Conservation (phyloP, 1,140 invertebrate genomes). For the Penaeus japonicus region DNA sequence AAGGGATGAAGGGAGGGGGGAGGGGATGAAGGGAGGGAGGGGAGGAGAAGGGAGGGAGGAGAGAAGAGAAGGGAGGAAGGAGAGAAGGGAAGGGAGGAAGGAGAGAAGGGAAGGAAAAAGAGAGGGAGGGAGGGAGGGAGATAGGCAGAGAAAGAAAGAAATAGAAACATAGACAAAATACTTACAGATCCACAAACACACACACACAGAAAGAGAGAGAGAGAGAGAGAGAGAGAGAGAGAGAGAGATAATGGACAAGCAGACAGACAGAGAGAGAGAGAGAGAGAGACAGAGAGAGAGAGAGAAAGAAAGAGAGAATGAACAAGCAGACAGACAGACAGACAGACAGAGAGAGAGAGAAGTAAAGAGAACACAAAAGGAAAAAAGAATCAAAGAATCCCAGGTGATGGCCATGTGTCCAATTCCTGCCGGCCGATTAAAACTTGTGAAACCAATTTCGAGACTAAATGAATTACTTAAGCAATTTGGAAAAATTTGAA, state of each 20-base stretch:
- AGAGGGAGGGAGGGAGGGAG: neutral
- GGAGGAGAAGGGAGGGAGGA: neutral
- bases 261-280: neutral
- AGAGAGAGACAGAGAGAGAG: constrained; percentile 16
- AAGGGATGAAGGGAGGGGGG: neutral
- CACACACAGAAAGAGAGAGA: neutral
- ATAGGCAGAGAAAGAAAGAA: neutral
- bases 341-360: neutral
- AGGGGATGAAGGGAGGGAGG: neutral
- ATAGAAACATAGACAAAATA: neutral
- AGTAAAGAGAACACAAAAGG: too few relatives aligned
- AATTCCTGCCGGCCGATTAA: too few relatives aligned
- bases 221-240: neutral
- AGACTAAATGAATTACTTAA: too few relatives aligned
- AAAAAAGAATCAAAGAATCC: neutral
- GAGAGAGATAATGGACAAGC: constrained; percentile 16
- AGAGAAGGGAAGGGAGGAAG: neutral
- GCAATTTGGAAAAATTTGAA: too few relatives aligned
- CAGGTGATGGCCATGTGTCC: too few relatives aligned
- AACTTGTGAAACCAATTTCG: too few relatives aligned
- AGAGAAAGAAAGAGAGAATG: constrained; percentile 31
- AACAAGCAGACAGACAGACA: neutral
- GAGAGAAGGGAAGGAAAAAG: neutral
- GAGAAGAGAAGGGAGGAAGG: neutral
- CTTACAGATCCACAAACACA: too few relatives aligned